Evolutionary conservation across 2,797 vertebrate genomes (phyloP).

Genomic region (Bufotes viridis): DNA sequence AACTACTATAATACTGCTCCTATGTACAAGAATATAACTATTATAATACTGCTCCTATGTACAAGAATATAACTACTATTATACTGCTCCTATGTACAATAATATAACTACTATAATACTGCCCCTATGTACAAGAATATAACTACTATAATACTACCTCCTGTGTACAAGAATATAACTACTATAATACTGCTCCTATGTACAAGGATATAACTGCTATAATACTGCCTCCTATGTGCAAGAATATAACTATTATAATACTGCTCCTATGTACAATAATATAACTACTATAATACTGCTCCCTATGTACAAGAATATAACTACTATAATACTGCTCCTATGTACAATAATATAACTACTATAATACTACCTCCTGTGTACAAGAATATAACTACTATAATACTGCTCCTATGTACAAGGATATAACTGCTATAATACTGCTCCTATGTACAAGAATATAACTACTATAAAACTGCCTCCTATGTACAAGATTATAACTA

Average conservation of each 20-base stretch:
- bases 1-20: background rate
- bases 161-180: too few relatives aligned
- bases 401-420: background rate
- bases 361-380: background rate
- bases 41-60: background rate
- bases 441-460: background rate
- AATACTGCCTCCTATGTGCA: too few relatives aligned
- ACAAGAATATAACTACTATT: background rate
- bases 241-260: background rate
- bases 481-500: background rate
- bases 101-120: too few relatives aligned
- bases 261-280: background rate
- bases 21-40: background rate
- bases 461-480: background rate
- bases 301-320: constrained; percentile 14
- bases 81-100: too few relatives aligned
- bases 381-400: constrained; percentile 21
- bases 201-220: too few relatives aligned
- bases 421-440: constrained; percentile 7
- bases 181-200: too few relatives aligned
- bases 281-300: background rate
- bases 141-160: too few relatives aligned
- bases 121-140: too few relatives aligned
- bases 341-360: constrained; percentile 21
- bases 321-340: background rate